These are phyloP conservation scores for Xiphorhynchus elegans DNA, from an alignment of 2,113 vertebrate genomes.

Conservation along the genomic window DNA sequence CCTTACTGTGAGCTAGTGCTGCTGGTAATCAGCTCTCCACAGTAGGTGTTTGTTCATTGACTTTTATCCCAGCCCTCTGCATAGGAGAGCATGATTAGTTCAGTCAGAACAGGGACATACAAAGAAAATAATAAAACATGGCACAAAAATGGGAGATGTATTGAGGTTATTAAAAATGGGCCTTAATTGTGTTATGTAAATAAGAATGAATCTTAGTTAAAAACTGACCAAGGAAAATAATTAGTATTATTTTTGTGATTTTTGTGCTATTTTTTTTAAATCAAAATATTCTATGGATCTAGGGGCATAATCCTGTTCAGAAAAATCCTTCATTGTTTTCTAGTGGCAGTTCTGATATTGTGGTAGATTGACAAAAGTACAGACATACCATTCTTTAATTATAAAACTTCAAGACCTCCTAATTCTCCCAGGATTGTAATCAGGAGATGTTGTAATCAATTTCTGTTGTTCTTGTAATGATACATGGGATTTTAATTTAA, in stretches of 20 bases:
- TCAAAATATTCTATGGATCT: neutral
- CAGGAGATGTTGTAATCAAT: neutral
- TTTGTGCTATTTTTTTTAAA: neutral
- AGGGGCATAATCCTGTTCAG: neutral
- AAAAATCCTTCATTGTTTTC: neutral
- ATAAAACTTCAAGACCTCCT: neutral
- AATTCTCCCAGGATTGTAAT: neutral
- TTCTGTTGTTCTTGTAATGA: constrained; percentile 18
- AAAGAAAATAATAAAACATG: neutral
- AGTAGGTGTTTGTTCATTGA: neutral
- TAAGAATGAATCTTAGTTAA: neutral
- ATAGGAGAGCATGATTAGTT: neutral
- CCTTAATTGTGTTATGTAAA: neutral
- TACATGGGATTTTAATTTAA: constrained; percentile 21
- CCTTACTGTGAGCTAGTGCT: neutral
- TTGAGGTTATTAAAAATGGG: neutral
- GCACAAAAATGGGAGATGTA: neutral
- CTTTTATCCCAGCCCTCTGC: neutral
- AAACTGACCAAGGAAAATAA: neutral
- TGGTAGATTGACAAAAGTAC: neutral
- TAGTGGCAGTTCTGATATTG: neutral
- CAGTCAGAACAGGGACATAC: neutral
- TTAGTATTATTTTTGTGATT: neutral
- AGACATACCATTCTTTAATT: neutral
- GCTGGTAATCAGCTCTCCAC: neutral